Conservation (phyloP, 2,888 invertebrate species). For the Argyresthia goedartella region DNA sequence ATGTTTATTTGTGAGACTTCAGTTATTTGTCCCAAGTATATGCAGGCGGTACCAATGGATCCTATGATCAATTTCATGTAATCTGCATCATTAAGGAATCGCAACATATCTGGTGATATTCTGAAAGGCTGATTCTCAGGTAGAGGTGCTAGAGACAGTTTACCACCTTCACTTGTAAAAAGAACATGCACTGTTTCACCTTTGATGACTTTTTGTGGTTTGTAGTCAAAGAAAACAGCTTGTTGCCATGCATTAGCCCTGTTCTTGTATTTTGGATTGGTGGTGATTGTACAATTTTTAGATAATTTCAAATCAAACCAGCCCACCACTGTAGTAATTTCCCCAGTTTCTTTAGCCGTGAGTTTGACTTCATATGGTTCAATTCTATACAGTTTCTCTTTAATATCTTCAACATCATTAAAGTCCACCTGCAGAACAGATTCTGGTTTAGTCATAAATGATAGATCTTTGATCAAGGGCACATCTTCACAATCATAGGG, state of each 20-base stretch:
- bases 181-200: slow-evolving; percentile 34
- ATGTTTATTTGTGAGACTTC: slow-evolving; percentile 42
- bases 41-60: slow-evolving; percentile 39
- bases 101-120: slow-evolving; percentile 38
- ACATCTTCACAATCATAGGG: slow-evolving; percentile 81
- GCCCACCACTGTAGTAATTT: slow-evolving; percentile 75
- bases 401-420: slow-evolving; percentile 63
- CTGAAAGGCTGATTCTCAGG: slow-evolving; percentile 24
- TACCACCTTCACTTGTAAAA: slow-evolving; percentile 46
- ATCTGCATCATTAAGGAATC: slow-evolving; percentile 62
- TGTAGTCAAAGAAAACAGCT: slow-evolving; percentile 75
- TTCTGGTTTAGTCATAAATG: slow-evolving; percentile 70
- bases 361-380: slow-evolving; percentile 45
- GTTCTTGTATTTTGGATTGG: slow-evolving; percentile 63
- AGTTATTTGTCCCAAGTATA: slow-evolving; percentile 45
- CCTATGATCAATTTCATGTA: slow-evolving; percentile 46
- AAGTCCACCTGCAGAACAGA: slow-evolving; percentile 74
- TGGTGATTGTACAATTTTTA: slow-evolving; percentile 71
- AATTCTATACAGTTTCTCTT: slow-evolving; percentile 33
- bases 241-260: slow-evolving; percentile 82
- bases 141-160: slow-evolving; percentile 34
- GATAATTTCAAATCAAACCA: slow-evolving; percentile 82
- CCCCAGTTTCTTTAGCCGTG: slow-evolving; percentile 53
- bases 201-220: slow-evolving; percentile 35
- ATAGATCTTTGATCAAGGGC: slow-evolving; percentile 60